These are phyloP conservation scores for Archips xylosteana DNA, from an alignment of 2,888 invertebrate genomes.

Conservation along the genomic window DNA sequence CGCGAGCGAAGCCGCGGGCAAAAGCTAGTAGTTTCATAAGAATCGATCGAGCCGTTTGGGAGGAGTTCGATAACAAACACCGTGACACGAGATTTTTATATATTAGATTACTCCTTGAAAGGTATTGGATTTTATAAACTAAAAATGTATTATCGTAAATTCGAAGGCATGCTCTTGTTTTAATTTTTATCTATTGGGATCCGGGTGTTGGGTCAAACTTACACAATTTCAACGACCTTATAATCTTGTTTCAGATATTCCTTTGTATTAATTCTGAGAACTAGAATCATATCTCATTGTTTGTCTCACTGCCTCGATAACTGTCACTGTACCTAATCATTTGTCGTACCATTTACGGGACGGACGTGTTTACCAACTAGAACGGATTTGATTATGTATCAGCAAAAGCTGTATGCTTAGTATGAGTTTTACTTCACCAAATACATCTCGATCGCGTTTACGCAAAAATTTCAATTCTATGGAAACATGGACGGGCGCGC, in stretches of 20 bases:
- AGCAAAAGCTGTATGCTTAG: no score
- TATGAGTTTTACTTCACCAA: no score
- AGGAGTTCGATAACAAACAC: no score
- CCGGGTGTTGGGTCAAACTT: conserved; percentile 80
- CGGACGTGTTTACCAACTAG: conserved; percentile 9
- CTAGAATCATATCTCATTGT: conserved; percentile 63
- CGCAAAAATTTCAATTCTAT: no score
- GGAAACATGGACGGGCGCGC: no score
- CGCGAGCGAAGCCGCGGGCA: no score
- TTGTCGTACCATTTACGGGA: conserved; percentile 2
- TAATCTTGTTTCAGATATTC: conserved; percentile 79
- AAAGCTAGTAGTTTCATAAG: no score
- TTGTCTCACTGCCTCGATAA: conserved; percentile 54
- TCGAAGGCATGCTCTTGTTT: conserved; percentile 61
- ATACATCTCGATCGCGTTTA: no score
- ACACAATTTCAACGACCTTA: conserved; percentile 78
- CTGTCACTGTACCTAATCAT: conserved; percentile 39
- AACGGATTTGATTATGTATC: neutral
- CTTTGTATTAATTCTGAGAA: conserved; percentile 78
- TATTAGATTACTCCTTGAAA: no score
- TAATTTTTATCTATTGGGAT: conserved; percentile 64
- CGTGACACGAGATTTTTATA: no score
- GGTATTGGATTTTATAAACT: neutral
- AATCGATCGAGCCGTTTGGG: no score
- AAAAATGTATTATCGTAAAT: conserved; percentile 27